Evolutionary conservation across 2,113 vertebrate genomes (phyloP), one percentile per base, ranked within the genome.

Genomic region (Tragulus kanchil): DNA sequence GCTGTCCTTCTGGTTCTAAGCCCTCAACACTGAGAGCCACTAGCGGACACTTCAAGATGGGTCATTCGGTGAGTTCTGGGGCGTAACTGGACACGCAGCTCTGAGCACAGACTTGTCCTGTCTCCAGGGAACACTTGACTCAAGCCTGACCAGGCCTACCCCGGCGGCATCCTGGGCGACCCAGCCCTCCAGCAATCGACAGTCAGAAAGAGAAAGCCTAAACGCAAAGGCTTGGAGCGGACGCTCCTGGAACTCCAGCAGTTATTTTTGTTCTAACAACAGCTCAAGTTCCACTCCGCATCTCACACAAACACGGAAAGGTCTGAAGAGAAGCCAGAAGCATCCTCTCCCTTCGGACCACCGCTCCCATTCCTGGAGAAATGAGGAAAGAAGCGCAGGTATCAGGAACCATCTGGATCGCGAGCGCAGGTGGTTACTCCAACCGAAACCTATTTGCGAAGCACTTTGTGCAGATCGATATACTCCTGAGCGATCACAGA

Each of bases 401-500:
- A 23, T 31, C 62, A 12, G 90, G 83, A 50, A 79, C 58, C 95
- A 77, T 75, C 81, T 85, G 87, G 73, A 86, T 45, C 36, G 11
- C 54, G 78, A 15, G 71, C 3, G 84, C 95, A 16, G 62, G 59
- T 12, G 90, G 89, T 87, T 19, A 75, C 31, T 79, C 79, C 95
- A 67, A 78, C 21, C 17, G 12, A 26, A 36, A 50, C 64, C 82
- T 36, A 64, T 79, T 62, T 31, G 85, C 23, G 12, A 88, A 77
- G 88, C 97, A 78, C 92, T 93, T 4, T 10, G 58, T 21, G 52
- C 83, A 61, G 86, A 87, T 86, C 95, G n/a, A 87, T 79, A 56
- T 4, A n/a, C 16, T 64, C 59, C 84, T 8, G 59, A 2, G 25
- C 2, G 87, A 48, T 36, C 7, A 28, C 75, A 56, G 83, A 12